A percentile compares a stretch with the other conserved stretches of the same genome.
Evolutionary conservation across 1,140 invertebrate species (phyloP).

Genomic region (Heliconius congener): DNA sequence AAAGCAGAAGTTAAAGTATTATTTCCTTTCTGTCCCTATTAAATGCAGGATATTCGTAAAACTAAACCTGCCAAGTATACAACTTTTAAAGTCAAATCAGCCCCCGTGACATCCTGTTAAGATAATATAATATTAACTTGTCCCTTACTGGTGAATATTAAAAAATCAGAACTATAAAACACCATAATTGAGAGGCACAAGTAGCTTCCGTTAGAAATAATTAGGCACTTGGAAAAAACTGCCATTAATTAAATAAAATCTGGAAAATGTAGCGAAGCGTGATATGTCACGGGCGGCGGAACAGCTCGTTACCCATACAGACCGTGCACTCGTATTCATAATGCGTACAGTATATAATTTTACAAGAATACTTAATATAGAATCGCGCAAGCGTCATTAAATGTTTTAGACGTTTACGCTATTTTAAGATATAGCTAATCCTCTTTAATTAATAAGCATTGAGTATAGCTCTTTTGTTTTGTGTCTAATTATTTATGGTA

Average conservation of each 20-base stretch:
- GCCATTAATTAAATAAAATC: slow-evolving; percentile 66
- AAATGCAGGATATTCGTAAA: not conserved
- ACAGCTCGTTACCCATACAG: slow-evolving; percentile 25
- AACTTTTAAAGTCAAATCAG: not conserved
- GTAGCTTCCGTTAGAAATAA: slow-evolving; percentile 60
- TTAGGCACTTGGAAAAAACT: slow-evolving; percentile 57
- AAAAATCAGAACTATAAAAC: slow-evolving; percentile 15
- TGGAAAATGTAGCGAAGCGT: slow-evolving; percentile 56
- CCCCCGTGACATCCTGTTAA: slow-evolving; percentile 18
- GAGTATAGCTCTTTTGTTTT: not conserved
- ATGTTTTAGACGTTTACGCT: not conserved
- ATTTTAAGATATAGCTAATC: not conserved
- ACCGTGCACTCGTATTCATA: not conserved
- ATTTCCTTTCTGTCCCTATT: not conserved
- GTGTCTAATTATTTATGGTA: not conserved
- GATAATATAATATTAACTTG: not conserved
- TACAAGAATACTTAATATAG: not conserved
- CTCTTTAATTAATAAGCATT: too few relatives aligned
- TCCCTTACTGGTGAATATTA: not conserved
- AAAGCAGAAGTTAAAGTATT: too few relatives aligned
- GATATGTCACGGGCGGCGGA: slow-evolving; percentile 47
- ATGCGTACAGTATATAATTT: not conserved
- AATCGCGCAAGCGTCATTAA: not conserved
- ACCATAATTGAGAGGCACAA: slow-evolving; percentile 36
- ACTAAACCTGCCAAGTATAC: not conserved